Evolutionary conservation across 2,888 invertebrate genomes (phyloP).

Genomic region (Leptothorax acervorum): DNA sequence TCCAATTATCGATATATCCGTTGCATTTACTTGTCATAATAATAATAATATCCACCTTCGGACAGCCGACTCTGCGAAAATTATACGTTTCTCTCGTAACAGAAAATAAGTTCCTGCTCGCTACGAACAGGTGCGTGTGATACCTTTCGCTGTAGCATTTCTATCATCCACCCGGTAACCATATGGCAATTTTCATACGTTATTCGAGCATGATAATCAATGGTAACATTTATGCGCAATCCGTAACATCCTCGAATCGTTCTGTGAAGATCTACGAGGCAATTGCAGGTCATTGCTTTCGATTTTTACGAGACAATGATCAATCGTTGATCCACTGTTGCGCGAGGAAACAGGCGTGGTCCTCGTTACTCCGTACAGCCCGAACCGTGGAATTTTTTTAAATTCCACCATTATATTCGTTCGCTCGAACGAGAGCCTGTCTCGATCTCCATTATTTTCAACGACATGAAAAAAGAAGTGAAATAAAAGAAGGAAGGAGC

Average conservation of each 20-base stretch:
- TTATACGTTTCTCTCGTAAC: constrained; percentile 61
- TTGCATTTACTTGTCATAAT: constrained; percentile 70
- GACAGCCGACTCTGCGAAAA: constrained; percentile 64
- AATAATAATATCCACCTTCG: constrained; percentile 65
- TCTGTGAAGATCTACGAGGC: background rate
- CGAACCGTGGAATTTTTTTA: constrained; percentile 53
- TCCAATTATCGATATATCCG: constrained; percentile 72
- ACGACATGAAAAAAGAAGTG: constrained; percentile 47
- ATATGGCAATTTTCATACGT: constrained; percentile 11
- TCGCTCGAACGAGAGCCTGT: constrained; percentile 51
- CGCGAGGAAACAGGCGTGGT: constrained; percentile 46
- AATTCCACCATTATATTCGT: constrained; percentile 59
- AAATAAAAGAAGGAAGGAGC: background rate
- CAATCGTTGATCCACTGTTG: constrained; percentile 45
- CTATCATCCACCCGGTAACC: constrained; percentile 2
- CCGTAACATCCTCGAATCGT: constrained; percentile 21
- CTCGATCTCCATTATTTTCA: constrained; percentile 57
- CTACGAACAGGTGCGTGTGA: constrained; percentile 2
- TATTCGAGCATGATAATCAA: constrained; percentile 21
- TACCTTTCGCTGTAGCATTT: constrained; percentile 29
- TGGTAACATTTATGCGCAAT: constrained; percentile 27
- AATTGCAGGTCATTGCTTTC: constrained; percentile 39
- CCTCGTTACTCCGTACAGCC: constrained; percentile 39
- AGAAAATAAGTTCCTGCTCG: constrained; percentile 37
- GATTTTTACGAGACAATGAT: constrained; percentile 52